Evolutionary conservation across 2,113 vertebrate genomes (phyloP).

Genomic region (Cercocebus atys): DNA sequence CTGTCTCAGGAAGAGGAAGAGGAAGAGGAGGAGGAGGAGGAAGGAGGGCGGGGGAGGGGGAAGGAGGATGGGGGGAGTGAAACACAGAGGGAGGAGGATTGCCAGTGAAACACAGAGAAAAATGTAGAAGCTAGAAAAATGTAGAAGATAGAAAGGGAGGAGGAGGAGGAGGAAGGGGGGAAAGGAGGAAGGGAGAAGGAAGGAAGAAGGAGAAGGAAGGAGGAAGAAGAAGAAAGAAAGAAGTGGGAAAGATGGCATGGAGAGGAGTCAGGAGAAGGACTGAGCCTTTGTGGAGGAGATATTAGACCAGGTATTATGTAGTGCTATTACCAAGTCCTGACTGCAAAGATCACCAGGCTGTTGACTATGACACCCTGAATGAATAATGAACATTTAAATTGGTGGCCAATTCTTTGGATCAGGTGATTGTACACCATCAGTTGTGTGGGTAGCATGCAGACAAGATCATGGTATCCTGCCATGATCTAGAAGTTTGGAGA

Average conservation of each 20-base stretch:
- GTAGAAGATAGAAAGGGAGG: too few relatives aligned
- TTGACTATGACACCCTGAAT: not conserved
- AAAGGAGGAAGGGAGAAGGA: too few relatives aligned
- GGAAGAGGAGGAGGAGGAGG: too few relatives aligned
- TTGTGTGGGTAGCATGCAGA: not conserved
- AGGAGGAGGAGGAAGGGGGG: too few relatives aligned
- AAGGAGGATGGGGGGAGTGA: too few relatives aligned
- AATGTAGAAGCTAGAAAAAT: not conserved
- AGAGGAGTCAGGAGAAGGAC: not conserved
- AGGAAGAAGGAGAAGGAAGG: too few relatives aligned
- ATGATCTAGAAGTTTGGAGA: not conserved
- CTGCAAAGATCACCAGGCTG: not conserved
- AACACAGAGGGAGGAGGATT: not conserved
- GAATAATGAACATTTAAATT: not conserved
- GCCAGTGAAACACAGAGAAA: not conserved
- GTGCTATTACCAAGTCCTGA: not conserved
- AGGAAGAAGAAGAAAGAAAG: too few relatives aligned
- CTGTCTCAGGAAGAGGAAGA: too few relatives aligned
- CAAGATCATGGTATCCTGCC: not conserved
- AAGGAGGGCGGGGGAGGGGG: too few relatives aligned
- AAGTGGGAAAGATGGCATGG: too few relatives aligned
- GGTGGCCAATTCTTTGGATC: not conserved
- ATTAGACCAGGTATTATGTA: not conserved
- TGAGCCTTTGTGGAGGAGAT: not conserved
- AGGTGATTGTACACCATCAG: not conserved